These are phyloP conservation scores for Ailurus styani DNA, from an alignment of 2,113 vertebrate genomes.

Conservation along the genomic window DNA sequence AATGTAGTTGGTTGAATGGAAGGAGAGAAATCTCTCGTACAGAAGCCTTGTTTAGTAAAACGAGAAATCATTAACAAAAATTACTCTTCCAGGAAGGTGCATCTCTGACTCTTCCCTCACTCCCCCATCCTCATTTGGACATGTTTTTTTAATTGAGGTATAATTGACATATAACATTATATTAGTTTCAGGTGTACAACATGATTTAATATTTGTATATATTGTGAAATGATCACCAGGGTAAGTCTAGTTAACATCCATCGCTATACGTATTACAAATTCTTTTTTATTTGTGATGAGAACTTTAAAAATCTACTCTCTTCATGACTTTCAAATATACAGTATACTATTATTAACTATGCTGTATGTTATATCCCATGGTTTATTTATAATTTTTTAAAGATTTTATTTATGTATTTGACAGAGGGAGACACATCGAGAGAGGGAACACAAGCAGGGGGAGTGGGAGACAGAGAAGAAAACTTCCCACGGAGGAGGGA, in stretches of 20 bases:
- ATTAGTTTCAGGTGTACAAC: neutral
- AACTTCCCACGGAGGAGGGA: too few species aligned
- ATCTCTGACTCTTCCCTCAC: neutral
- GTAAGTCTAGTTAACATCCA: neutral
- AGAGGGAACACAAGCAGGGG: too few species aligned
- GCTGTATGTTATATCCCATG: neutral
- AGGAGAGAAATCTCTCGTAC: neutral
- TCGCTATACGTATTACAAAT: neutral
- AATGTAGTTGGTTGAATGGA: neutral
- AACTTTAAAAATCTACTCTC: neutral
- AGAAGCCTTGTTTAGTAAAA: slow-evolving; percentile 12
- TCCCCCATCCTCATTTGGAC: neutral
- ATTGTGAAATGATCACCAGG: neutral
- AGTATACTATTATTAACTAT: neutral
- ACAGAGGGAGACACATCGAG: too few species aligned
- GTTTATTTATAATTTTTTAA: neutral
- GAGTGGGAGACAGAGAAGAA: too few species aligned
- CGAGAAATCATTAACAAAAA: neutral
- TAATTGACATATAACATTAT: neutral
- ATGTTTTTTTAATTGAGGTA: neutral
- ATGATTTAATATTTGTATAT: neutral
- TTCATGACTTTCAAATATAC: neutral
- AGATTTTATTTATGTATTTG: too few species aligned
- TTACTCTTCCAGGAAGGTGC: neutral
- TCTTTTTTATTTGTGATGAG: neutral